Evolutionary conservation across 2,797 vertebrate genomes (phyloP).

Genomic region (Xenops minutus): DNA sequence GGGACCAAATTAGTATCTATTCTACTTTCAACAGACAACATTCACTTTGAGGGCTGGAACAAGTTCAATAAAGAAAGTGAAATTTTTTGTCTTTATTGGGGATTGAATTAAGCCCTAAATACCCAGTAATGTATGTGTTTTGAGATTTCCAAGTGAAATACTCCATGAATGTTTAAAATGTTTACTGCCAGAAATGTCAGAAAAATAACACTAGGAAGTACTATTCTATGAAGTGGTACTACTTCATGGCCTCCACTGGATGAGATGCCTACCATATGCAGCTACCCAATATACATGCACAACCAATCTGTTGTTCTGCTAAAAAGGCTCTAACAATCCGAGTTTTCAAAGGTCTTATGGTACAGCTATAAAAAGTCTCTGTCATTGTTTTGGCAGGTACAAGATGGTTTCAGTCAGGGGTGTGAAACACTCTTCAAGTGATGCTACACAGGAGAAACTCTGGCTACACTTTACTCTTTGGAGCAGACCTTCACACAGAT

Average conservation of each 20-base stretch:
- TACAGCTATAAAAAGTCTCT: background rate
- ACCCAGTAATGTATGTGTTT: background rate
- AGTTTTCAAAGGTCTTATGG: background rate
- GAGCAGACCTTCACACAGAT: background rate
- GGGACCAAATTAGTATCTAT: conserved; percentile 52
- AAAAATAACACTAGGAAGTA: background rate
- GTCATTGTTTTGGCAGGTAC: background rate
- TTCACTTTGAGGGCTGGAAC: background rate
- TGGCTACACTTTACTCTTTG: background rate
- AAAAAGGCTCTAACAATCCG: background rate
- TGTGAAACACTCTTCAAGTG: background rate
- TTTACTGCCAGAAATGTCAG: background rate
- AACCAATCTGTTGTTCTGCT: background rate
- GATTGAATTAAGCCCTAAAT: background rate
- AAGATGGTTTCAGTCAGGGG: background rate
- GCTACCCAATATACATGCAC: accelerated
- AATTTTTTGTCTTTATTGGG: background rate
- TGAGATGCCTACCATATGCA: background rate
- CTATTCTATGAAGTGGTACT: background rate
- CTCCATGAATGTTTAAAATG: background rate
- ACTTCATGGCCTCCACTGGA: background rate
- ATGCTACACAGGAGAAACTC: background rate
- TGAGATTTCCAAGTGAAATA: background rate
- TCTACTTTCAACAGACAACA: conserved; percentile 1
- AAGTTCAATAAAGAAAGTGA: background rate